These are phyloP conservation scores for Drosophila suboccidentalis DNA, from an alignment of 2,888 invertebrate species.

Conservation along the genomic window DNA sequence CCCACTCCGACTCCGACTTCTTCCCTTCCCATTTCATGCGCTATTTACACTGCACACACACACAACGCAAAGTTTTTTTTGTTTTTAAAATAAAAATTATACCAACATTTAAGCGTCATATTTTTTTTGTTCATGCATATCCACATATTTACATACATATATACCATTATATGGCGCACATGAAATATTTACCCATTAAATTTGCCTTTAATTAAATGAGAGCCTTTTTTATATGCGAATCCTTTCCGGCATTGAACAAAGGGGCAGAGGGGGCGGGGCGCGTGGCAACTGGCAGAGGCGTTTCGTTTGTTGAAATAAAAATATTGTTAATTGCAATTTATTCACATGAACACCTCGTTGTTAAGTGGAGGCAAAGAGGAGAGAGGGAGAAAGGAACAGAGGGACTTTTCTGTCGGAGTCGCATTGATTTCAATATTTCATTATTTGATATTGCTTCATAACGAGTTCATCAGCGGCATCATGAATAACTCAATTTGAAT, in stretches of 20 bases:
- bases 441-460: constrained; percentile 67
- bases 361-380: neutral
- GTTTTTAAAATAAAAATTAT: constrained; percentile 68
- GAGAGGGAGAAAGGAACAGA: neutral
- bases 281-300: constrained; percentile 16
- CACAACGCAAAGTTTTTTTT: constrained; percentile 49
- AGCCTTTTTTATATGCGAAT: constrained; percentile 51
- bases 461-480: constrained; percentile 4
- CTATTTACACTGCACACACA: constrained; percentile 59
- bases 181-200: constrained; percentile 81
- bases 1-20: neutral
- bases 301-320: constrained; percentile 79
- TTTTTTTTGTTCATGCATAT: constrained; percentile 24
- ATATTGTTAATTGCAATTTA: constrained; percentile 84
- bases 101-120: constrained; percentile 64
- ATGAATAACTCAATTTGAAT: constrained; percentile 31
- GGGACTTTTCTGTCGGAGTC: constrained; percentile 9
- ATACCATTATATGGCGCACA: constrained; percentile 56
- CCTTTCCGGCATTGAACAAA: constrained; percentile 26
- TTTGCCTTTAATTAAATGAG: constrained; percentile 82
- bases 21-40: constrained; percentile 23
- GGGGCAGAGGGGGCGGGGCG: neutral
- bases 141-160: constrained; percentile 7
- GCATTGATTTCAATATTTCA: constrained; percentile 76
- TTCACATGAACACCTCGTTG: constrained; percentile 82